Percentiles rank a stretch among this genome's conserved stretches.
Conservation (phyloP, 2,797 vertebrate genomes). For the Otus scops region DNA sequence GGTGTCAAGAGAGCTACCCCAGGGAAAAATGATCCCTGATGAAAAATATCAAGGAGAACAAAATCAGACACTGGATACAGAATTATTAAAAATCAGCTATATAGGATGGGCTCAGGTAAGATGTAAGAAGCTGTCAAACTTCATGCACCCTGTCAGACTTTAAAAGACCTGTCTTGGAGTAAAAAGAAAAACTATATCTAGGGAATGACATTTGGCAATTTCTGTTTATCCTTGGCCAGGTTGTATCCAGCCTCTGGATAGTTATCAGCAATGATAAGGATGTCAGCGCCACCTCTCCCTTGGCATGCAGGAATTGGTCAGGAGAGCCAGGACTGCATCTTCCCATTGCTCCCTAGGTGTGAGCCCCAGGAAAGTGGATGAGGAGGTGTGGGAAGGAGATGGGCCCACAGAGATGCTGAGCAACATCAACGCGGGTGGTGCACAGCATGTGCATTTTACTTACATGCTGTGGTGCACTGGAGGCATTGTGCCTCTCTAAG, state of each 20-base stretch:
- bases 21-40: not conserved
- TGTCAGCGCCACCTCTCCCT: not conserved
- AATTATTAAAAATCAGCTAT: constrained; percentile 24
- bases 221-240: not conserved
- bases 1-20: not conserved
- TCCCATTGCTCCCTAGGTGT: not conserved
- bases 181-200: not conserved
- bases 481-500: constrained; percentile 34
- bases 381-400: not conserved
- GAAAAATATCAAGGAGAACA: constrained; percentile 10
- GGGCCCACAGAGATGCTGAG: not conserved
- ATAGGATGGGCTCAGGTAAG: not conserved
- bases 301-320: not conserved
- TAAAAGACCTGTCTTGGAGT: not conserved
- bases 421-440: not conserved
- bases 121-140: not conserved
- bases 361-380: not conserved
- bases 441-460: not conserved
- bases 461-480: not conserved
- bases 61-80: not conserved
- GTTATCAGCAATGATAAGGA: rapidly evolving
- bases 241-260: not conserved
- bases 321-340: not conserved
- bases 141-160: not conserved
- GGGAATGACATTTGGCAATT: not conserved